phyloP scores from a whole-genome alignment of 2,888 invertebrate genomes.

The Apocheima hispidaria region DNA sequence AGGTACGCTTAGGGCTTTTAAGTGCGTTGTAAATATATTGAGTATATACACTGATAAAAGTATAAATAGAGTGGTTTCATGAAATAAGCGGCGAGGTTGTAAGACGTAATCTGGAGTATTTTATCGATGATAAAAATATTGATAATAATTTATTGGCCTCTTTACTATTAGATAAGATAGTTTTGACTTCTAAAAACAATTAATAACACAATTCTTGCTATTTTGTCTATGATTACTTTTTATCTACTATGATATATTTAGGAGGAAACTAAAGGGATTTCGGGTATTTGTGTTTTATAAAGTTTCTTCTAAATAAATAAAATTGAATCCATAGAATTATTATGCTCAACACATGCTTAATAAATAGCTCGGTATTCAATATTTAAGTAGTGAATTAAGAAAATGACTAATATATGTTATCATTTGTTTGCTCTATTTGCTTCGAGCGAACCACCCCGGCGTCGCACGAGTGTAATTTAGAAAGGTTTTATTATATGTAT shows the following conservation, averaged over 20 bases:
- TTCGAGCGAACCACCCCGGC: no score
- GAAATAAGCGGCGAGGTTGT: constrained; percentile 17
- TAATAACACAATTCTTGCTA: not conserved
- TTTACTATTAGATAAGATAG: constrained; percentile 35
- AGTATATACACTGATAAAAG: not conserved
- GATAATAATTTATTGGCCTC: constrained; percentile 49
- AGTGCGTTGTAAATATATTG: constrained; percentile 16
- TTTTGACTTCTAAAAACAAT: constrained; percentile 10
- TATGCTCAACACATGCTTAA: not conserved
- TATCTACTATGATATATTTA: no score
- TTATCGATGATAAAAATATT: constrained; percentile 41
- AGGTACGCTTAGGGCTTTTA: constrained; percentile 9
- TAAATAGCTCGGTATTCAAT: not conserved
- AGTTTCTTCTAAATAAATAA: no score
- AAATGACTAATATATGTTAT: not conserved
- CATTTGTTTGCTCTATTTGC: no score
- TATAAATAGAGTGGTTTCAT: constrained; percentile 1
- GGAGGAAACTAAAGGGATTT: no score
- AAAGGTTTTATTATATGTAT: no score
- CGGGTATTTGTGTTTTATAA: no score
- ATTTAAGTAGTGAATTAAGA: not conserved
- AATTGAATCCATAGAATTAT: no score
- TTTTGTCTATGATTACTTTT: not conserved
- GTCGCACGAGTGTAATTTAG: no score
- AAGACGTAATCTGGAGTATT: constrained; percentile 29